A percentile compares a stretch with the other conserved stretches of the same genome.
Evolutionary conservation across 2,888 invertebrate genomes (phyloP).

Genomic region (Tinea pellionella): DNA sequence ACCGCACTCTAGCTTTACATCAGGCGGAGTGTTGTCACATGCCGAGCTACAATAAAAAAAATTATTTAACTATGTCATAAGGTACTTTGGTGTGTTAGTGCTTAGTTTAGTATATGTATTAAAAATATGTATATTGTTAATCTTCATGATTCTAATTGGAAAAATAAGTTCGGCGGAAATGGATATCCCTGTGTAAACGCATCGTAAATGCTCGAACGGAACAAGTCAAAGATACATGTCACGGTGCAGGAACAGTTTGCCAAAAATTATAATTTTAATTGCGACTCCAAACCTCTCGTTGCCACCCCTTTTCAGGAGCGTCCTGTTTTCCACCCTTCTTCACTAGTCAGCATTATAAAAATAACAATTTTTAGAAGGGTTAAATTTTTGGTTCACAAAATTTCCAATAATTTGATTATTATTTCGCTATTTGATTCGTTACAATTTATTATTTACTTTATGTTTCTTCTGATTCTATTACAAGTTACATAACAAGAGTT

Average conservation of each 20-base stretch:
- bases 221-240: constrained; percentile 58
- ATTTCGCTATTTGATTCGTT: neutral
- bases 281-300: constrained; percentile 36
- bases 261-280: constrained; percentile 70
- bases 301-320: constrained; percentile 23
- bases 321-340: neutral
- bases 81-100: no score
- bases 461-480: neutral
- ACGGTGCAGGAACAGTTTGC: constrained; percentile 56
- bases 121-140: no score
- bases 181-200: neutral
- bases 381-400: neutral
- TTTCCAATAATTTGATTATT: constrained; percentile 1
- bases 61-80: no score
- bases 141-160: no score
- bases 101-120: no score
- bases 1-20: no score
- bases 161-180: no score
- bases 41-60: no score
- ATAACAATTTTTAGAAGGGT: constrained; percentile 6
- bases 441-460: neutral
- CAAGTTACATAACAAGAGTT: no score
- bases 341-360: constrained; percentile 12
- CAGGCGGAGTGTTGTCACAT: no score
- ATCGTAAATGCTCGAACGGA: constrained; percentile 25